Conservation (phyloP, 2,888 invertebrate genomes). For the Tenthredo amoena region DNA sequence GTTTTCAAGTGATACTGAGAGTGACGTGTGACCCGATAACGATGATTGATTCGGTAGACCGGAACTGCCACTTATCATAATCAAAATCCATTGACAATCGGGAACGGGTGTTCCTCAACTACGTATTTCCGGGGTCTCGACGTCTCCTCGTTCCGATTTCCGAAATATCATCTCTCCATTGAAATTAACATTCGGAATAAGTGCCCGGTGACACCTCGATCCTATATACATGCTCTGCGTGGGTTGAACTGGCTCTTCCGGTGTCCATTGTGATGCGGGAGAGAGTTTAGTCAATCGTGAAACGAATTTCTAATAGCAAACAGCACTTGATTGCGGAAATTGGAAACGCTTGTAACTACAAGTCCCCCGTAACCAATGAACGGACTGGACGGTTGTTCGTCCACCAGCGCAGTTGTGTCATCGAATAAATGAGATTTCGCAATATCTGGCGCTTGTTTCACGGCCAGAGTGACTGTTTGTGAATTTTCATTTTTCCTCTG, state of each 20-base stretch:
- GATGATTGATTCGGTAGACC: slow-evolving; percentile 27
- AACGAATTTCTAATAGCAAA: background rate
- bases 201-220: background rate
- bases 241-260: background rate
- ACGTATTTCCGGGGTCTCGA: background rate
- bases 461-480: background rate
- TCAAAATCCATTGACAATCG: slow-evolving; percentile 3
- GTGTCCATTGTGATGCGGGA: background rate
- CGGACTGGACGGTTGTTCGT: background rate
- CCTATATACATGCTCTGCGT: background rate
- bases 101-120: background rate
- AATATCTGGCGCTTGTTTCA: background rate
- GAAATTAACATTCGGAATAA: slow-evolving; percentile 1
- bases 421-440: background rate
- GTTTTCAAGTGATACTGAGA: slow-evolving; percentile 22
- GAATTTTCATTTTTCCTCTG: background rate
- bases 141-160: background rate
- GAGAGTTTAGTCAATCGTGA: background rate
- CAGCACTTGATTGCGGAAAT: background rate
- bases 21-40: slow-evolving; percentile 14
- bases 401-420: background rate
- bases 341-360: slow-evolving; percentile 9
- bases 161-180: background rate
- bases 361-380: background rate
- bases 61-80: slow-evolving; percentile 15